A percentile compares a stretch with the other conserved stretches of the same genome.
Conservation (phyloP, 2,797 vertebrate species). For the Anomalospiza imberbis region DNA sequence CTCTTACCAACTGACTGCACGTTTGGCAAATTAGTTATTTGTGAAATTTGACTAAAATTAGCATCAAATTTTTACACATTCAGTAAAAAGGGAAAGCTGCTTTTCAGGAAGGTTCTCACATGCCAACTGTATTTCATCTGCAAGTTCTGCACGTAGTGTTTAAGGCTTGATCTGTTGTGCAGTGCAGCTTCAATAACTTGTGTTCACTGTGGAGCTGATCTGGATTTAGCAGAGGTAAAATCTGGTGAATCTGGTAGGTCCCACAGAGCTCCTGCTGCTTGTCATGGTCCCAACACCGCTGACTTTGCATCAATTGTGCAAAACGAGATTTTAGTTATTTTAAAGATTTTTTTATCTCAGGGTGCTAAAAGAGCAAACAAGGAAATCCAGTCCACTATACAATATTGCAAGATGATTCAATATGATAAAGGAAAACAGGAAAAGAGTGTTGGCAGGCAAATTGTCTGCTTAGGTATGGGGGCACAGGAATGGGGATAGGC, state of each 20-base stretch:
- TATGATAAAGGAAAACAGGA: background rate
- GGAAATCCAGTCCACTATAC: background rate
- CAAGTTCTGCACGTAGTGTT: background rate
- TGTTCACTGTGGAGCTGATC: background rate
- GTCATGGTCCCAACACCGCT: background rate
- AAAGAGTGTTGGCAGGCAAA: background rate
- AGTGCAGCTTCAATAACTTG: background rate
- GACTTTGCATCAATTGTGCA: background rate
- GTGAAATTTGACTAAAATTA: background rate
- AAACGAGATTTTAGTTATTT: background rate
- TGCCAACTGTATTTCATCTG: background rate
- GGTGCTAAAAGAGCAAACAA: background rate
- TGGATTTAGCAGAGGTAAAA: background rate
- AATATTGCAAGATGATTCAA: background rate
- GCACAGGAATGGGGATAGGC: background rate
- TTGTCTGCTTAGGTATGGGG: background rate
- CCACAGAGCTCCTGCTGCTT: background rate
- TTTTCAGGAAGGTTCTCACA: background rate
- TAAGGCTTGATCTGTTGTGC: background rate
- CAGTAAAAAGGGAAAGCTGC: background rate
- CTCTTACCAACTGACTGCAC: background rate
- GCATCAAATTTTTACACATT: background rate
- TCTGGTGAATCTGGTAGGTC: background rate
- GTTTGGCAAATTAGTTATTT: background rate
- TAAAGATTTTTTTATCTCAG: background rate